Base-by-base conservation (phyloP, 2,113 vertebrate genomes). In the Emydocephalus ijimae region DNA sequence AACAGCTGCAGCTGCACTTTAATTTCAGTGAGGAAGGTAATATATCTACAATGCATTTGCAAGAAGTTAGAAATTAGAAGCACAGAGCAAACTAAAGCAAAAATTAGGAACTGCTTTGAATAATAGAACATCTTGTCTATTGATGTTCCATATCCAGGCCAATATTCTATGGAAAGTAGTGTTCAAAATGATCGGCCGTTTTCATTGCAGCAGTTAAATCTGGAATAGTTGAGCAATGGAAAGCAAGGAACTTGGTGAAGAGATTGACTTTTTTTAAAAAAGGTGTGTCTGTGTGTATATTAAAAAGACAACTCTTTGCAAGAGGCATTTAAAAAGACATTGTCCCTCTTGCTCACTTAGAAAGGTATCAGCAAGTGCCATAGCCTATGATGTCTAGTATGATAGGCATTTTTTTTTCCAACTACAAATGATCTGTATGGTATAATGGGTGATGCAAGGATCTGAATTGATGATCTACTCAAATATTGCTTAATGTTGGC, bases 401-500 rank as follows among this genome's bases (percentile, higher is more conserved):
- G n/a, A 18, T 9, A 39, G 5, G 7, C 34, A 1, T 57, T 69
- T 81, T 39, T 92, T 61, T 94, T 94, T 89, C 18, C 64, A 92
- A 0, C 88, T 59, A 55, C 56, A 94, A 9, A 59, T 93, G 94
- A 95, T 91, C 89, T 91, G 69, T 50, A 43, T 94, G 94, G 88
- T 95, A 96, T 94, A 87, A 94, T 94, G 93, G 85, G 93, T 94
- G 55, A 92, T 88, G 74, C 95, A 93, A 91, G 94, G 96, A 96
- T 86, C 97, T 96, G 95, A 96, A 97, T 96, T 93, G 91, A 96
- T 96, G 97, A 97, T 97, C 97, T 97, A 96, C 95, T 97, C 95
- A n/a, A 97, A 97, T 94, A 95, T 98, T 96, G 95, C 97, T 97
- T 97, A 97, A 97, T 97, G 97, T 96, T 97, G 97, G 96, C 97